phyloP scores from a whole-genome alignment of 2,797 vertebrate genomes.

The Cygnus olor region DNA sequence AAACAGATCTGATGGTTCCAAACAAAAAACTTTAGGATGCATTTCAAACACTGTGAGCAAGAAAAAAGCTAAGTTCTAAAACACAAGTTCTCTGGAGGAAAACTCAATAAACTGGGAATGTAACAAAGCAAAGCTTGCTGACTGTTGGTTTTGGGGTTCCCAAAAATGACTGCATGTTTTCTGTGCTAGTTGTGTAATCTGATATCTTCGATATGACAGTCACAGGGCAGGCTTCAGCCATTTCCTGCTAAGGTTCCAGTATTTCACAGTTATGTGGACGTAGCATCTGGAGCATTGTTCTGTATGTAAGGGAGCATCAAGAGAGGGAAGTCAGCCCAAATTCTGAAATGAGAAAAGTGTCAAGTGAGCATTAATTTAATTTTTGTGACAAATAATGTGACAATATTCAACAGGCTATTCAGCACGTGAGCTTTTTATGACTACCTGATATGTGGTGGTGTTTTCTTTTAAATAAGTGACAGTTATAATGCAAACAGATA shows the following conservation, averaged over 20 bases:
- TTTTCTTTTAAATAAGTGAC: slow-evolving; percentile 47
- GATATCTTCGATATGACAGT: neutral
- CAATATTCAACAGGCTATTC: slow-evolving; percentile 50
- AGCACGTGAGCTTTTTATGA: neutral
- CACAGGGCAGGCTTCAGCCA: neutral
- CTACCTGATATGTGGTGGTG: neutral
- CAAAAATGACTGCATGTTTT: neutral
- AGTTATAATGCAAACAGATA: slow-evolving; percentile 63
- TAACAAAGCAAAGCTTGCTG: neutral
- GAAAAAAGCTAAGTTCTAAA: neutral
- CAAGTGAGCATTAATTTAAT: neutral
- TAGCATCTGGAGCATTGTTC: neutral
- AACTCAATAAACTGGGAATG: neutral
- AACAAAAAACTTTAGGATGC: neutral
- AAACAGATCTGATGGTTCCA: neutral
- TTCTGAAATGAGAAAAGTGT: slow-evolving; percentile 44
- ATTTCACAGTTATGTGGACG: neutral
- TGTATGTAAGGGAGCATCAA: neutral
- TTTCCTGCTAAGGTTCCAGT: slow-evolving; percentile 10
- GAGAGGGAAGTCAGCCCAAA: slow-evolving; percentile 36
- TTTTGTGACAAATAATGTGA: slow-evolving; percentile 32
- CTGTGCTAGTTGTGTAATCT: neutral
- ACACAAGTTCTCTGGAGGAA: neutral
- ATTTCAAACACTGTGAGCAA: neutral
- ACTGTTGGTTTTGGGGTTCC: neutral